Base-by-base conservation (phyloP, 1,140 invertebrate species). In the Papilio polyxenes region DNA sequence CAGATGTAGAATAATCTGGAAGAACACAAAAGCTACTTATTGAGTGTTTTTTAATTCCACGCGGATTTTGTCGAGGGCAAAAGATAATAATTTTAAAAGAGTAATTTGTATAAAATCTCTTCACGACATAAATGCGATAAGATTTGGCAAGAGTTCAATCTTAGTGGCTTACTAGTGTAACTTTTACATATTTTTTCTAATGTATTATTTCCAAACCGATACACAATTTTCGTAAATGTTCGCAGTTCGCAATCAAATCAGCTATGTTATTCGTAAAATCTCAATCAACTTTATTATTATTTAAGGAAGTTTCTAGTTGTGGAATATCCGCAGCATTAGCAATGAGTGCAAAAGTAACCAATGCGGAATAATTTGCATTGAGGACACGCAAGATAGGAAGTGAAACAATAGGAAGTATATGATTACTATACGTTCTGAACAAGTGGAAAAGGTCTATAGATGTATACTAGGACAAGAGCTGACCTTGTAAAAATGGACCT, bases 331-430 rank as follows among this genome's bases (percentile, higher is more conserved):
- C 6, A 31, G 65, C 65, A 72, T 72, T 69, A 3, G 31, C 31
- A 31, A 72, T 72, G 31, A 72, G 15, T 56, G 53, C 53, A 17
- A 59, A 51, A 78, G 76, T 40, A 44, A 7, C 13, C 5, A 59
- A 78, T 17, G 31, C 15, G 31, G 76, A 78, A 72, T 72, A 72
- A 72, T 17, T 72, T 37, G 13, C 37, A 72, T 72, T 37, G 31
- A 72, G 65, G 65, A 72, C 65, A 72, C 65, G 65, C 65, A 65
- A 72, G 13, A 37, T 13, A 72, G 65, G 65, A 72, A 72, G 31
- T 72, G 31, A 40, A 72, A 15, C 31, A 15, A 31, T 15, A 72
- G 95, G 88, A 86, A 89, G 89, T 72, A 40, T 75, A 10, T 13
- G 23, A 69, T 9, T 51, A 65, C 10, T 48, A 23, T 40, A 37